phyloP scores from a whole-genome alignment of 2,113 vertebrate genomes.

The Ptilonorhynchus violaceus region DNA sequence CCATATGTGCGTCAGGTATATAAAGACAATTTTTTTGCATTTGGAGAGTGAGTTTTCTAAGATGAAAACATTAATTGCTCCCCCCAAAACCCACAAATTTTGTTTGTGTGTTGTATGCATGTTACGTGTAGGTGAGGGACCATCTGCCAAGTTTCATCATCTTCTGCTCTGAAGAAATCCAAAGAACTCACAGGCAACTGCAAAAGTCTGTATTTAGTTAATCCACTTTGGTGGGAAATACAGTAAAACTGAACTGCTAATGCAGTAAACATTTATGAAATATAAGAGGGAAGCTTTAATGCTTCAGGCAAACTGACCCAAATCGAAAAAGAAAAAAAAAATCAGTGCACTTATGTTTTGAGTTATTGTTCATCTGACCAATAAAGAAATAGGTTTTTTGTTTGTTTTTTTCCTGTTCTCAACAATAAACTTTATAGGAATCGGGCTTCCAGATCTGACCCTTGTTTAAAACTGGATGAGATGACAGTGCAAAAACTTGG shows the following conservation, averaged over 20 bases:
- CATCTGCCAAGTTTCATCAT: neutral
- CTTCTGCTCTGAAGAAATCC: neutral
- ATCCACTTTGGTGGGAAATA: neutral
- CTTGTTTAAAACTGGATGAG: constrained; percentile 34
- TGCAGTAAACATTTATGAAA: neutral
- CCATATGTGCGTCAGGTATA: fast-evolving
- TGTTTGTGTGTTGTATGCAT: fast-evolving
- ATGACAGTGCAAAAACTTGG: neutral
- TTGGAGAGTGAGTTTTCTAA: neutral
- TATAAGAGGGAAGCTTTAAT: neutral
- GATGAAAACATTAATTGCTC: neutral
- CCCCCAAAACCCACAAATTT: fast-evolving
- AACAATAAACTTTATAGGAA: constrained; percentile 33
- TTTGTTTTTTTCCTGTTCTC: neutral
- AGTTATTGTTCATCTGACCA: neutral
- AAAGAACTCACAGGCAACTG: neutral
- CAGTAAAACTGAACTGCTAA: neutral
- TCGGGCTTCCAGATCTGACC: neutral
- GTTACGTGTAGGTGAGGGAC: neutral
- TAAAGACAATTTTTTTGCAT: neutral
- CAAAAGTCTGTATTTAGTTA: neutral
- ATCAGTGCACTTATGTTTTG: neutral
- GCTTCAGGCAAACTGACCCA: neutral
- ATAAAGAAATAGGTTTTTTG: neutral
- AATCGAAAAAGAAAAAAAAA: neutral